Evolutionary conservation across 2,797 vertebrate species (phyloP).

Genomic region (Rhinoraja longicauda): DNA sequence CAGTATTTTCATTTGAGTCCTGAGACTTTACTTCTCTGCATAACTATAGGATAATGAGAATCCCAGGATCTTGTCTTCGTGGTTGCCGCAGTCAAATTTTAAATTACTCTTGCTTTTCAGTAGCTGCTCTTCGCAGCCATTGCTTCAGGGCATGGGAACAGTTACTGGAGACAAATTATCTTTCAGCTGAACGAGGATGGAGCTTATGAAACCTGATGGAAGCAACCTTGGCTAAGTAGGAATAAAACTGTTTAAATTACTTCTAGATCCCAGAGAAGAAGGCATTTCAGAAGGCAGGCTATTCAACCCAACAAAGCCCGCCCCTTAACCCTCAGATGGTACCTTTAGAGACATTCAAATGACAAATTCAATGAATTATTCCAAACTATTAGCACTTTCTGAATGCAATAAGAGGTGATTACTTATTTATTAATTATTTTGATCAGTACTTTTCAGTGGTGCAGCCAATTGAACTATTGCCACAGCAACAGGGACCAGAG

Average conservation of each 20-base stretch:
- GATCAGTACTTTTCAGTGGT: too few species aligned
- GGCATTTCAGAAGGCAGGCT: background rate
- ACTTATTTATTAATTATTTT: too few species aligned
- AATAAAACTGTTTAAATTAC: too few species aligned
- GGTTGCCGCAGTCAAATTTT: conserved; percentile 16
- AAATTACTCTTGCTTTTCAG: conserved; percentile 12
- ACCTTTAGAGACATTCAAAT: background rate
- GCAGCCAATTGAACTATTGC: too few species aligned
- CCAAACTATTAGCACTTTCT: background rate
- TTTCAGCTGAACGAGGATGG: background rate
- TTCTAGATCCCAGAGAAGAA: too few species aligned
- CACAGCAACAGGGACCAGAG: too few species aligned
- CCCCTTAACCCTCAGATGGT: too few species aligned
- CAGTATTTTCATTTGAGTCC: background rate
- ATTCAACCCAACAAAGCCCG: background rate
- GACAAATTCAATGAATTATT: background rate
- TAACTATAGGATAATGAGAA: conserved; percentile 4
- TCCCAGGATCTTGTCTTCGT: background rate
- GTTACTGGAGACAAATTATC: background rate
- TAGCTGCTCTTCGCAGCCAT: background rate
- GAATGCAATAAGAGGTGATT: background rate
- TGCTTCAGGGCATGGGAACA: conserved; percentile 10
- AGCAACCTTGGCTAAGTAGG: too few species aligned
- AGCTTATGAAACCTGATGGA: background rate
- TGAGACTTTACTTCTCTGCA: background rate